A percentile compares a stretch with the other conserved stretches of the same genome.
Conservation (phyloP, 2,888 invertebrate species). For the Drosophila testacea region DNA sequence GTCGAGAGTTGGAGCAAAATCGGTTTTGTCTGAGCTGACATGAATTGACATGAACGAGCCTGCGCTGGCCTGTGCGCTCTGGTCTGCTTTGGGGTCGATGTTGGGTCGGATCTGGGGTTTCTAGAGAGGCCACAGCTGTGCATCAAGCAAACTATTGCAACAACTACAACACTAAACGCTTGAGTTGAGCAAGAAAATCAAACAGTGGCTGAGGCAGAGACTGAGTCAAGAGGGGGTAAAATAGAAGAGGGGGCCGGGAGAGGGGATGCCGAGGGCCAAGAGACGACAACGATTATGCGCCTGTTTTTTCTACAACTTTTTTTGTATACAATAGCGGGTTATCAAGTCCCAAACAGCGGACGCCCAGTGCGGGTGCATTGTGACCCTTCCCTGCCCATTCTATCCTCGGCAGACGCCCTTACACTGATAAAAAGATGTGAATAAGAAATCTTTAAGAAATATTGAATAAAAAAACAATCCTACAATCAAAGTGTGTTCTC, state of each 20-base stretch:
- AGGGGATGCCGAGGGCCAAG: neutral
- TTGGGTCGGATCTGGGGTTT: constrained; percentile 36
- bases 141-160: constrained; percentile 40
- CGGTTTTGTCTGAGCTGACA: constrained; percentile 60
- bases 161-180: constrained; percentile 33
- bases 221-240: neutral
- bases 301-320: constrained; percentile 56
- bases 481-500: too few relatives aligned
- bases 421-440: too few relatives aligned
- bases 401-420: too few relatives aligned
- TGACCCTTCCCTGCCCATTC: constrained; percentile 8
- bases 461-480: too few relatives aligned
- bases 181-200: constrained; percentile 49
- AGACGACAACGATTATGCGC: constrained; percentile 73
- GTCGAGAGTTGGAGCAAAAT: constrained; percentile 30
- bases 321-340: constrained; percentile 80
- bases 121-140: constrained; percentile 43
- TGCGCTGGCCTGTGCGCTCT: constrained; percentile 9
- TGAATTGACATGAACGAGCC: constrained; percentile 62
- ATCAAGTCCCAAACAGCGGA: constrained; percentile 77
- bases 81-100: constrained; percentile 22
- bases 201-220: constrained; percentile 5
- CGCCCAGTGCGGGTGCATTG: constrained; percentile 53
- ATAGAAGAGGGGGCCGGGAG: neutral
- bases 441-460: too few relatives aligned